Evolutionary conservation across 2,888 invertebrate species (phyloP).

Genomic region (Meteorus cinctellus): DNA sequence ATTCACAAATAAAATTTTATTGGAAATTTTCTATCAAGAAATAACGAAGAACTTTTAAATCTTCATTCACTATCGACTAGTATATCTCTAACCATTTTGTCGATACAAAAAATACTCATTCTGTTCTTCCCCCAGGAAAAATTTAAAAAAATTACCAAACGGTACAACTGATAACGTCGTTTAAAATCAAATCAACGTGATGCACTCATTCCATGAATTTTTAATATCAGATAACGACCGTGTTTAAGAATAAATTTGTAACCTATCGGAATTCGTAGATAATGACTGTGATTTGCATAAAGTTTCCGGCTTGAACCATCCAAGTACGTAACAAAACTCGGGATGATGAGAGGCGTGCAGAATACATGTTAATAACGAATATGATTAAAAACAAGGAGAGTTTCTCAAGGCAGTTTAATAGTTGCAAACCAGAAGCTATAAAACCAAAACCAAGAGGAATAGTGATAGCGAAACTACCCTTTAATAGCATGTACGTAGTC

Average conservation of each 20-base stretch:
- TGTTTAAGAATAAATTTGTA: constrained; percentile 9
- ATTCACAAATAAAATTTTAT: too few species aligned
- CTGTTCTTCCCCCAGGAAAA: too few species aligned
- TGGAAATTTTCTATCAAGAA: too few species aligned
- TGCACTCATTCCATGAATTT: background rate
- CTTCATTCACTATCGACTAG: too few species aligned
- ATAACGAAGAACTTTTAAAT: too few species aligned
- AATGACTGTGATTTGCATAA: constrained; percentile 31
- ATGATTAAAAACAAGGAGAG: constrained; percentile 40
- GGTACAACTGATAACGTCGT: background rate
- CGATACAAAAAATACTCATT: too few species aligned
- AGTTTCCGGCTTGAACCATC: constrained; percentile 20
- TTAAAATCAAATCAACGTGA: background rate
- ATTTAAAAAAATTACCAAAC: too few species aligned
- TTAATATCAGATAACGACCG: background rate
- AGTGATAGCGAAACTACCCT: constrained; percentile 9
- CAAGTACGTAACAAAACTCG: constrained; percentile 6
- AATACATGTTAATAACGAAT: constrained; percentile 43
- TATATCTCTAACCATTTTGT: too few species aligned
- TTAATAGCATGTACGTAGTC: constrained; percentile 1
- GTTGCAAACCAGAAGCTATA: constrained; percentile 35
- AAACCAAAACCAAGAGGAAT: background rate
- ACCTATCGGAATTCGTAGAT: background rate
- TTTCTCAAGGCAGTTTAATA: constrained; percentile 35
- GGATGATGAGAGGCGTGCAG: constrained; percentile 17